These are phyloP conservation scores for Uria aalge DNA, from an alignment of 2,113 vertebrate species.

Conservation along the genomic window DNA sequence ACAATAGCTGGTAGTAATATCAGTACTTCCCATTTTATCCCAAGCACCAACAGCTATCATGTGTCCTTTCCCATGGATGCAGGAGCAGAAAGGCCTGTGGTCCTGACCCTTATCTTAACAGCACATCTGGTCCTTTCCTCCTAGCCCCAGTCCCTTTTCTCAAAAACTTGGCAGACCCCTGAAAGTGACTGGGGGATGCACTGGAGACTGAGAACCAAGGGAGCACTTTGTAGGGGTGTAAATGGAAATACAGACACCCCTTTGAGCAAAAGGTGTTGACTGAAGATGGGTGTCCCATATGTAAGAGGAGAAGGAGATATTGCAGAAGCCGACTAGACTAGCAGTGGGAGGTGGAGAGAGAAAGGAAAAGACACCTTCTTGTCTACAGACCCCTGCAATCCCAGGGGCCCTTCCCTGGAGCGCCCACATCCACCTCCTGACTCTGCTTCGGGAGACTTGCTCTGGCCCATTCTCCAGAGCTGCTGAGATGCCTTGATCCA, in stretches of 20 bases:
- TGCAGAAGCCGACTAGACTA: background rate
- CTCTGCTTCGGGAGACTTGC: background rate
- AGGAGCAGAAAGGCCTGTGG: background rate
- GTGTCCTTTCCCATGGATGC: background rate
- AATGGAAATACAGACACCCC: background rate
- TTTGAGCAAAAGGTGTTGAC: background rate
- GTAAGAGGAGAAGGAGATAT: background rate
- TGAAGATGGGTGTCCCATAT: background rate
- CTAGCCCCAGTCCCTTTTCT: background rate
- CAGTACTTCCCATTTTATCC: background rate
- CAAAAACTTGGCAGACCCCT: background rate
- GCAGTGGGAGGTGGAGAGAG: background rate
- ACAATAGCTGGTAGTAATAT: background rate
- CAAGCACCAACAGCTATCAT: background rate
- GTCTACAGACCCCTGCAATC: background rate
- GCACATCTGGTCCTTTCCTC: background rate
- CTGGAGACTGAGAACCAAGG: background rate
- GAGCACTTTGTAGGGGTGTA: background rate
- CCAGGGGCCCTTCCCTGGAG: background rate
- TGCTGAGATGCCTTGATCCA: background rate
- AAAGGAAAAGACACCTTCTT: background rate
- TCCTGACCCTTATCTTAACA: background rate
- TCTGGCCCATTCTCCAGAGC: background rate
- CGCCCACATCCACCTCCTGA: background rate
- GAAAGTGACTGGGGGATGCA: background rate